phyloP scores from a whole-genome alignment of 35 echinoderm and acorn worm genomes.

The Lytechinus pictus region DNA sequence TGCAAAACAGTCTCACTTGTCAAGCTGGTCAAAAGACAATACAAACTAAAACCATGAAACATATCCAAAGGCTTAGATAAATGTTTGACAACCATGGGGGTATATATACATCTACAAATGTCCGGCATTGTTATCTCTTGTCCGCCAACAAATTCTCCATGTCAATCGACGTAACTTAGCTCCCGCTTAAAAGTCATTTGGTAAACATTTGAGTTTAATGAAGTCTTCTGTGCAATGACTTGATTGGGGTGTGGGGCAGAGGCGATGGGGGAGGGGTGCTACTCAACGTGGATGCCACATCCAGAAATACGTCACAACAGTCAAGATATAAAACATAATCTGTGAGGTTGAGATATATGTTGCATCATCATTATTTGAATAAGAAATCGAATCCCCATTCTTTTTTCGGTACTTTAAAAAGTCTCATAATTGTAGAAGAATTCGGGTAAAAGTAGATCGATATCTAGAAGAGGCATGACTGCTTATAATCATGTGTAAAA shows the following conservation, averaged over 20 bases:
- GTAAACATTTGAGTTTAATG: not conserved
- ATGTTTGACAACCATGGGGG: not conserved
- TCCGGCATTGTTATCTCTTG: not conserved
- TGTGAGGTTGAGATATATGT: not conserved
- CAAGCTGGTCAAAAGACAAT: too few relatives aligned
- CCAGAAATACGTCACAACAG: not conserved
- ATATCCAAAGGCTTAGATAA: not conserved
- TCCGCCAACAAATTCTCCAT: not conserved
- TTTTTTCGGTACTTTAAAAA: not conserved
- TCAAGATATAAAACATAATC: not conserved
- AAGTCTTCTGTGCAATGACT: not conserved
- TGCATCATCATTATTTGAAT: not conserved
- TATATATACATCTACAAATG: not conserved
- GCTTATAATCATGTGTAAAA: too few relatives aligned
- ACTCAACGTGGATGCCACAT: not conserved
- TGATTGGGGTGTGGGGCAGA: not conserved
- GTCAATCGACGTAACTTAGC: not conserved
- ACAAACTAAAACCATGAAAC: not conserved
- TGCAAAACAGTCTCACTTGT: not conserved
- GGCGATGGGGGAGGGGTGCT: not conserved
- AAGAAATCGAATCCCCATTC: not conserved
- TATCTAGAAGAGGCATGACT: not conserved
- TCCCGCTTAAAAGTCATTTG: not conserved
- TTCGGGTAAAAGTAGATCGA: not conserved
- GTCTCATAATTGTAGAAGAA: not conserved